A percentile compares a stretch with the other conserved stretches of the same genome.
phyloP scores from a whole-genome alignment of 1,140 invertebrate species.

The Tetramorium alpestre region DNA sequence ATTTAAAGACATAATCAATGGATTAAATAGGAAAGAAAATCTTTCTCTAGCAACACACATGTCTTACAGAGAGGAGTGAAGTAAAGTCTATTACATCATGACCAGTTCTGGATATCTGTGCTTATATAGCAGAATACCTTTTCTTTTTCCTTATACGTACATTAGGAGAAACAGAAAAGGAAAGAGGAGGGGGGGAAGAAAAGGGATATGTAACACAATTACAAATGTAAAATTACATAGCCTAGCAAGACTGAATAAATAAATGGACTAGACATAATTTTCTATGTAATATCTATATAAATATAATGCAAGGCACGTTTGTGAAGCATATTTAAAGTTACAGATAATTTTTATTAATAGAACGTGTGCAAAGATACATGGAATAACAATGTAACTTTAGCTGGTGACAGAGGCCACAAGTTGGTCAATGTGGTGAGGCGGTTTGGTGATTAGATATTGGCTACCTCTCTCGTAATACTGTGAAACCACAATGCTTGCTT shows the following conservation, averaged over 20 bases:
- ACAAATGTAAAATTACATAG: neutral
- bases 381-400: conserved; percentile 79
- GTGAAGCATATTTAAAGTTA: neutral
- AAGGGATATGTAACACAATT: neutral
- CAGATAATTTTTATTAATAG: neutral
- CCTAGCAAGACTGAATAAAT: neutral
- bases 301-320: neutral
- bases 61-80: neutral
- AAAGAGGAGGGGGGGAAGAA: neutral
- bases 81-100: conserved; percentile 50
- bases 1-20: conserved; percentile 7
- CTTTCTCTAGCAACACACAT: neutral
- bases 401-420: conserved; percentile 72
- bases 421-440: conserved; percentile 74
- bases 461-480: conserved; percentile 69
- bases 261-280: neutral
- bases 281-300: neutral
- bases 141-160: conserved; percentile 34
- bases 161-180: conserved; percentile 1
- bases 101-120: conserved; percentile 8
- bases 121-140: conserved; percentile 39
- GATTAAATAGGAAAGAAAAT: conserved; percentile 2
- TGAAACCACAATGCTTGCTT: conserved; percentile 58
- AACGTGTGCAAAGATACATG: conserved; percentile 6
- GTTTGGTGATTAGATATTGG: conserved; percentile 79